A percentile compares a stretch with the other conserved stretches of the same genome.
These are phyloP conservation scores for Rachycentron canadum DNA, from an alignment of 2,797 vertebrate species.

Conservation along the genomic window DNA sequence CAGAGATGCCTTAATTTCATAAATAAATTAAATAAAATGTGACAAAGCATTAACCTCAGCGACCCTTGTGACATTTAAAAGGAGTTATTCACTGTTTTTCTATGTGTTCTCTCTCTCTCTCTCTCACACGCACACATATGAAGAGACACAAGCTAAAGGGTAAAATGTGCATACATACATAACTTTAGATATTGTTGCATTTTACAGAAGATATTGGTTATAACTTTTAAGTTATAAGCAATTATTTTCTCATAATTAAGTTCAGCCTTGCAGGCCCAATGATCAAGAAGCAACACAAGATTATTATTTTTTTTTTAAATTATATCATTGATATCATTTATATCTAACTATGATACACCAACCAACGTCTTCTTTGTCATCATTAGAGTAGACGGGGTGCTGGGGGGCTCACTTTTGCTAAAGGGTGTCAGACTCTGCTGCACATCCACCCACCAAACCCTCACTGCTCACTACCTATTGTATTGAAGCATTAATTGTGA, in stretches of 20 bases:
- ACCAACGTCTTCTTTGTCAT: neutral
- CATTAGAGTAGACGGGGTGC: neutral
- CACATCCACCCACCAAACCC: too few relatives aligned
- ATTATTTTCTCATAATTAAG: constrained; percentile 12
- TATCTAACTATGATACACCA: neutral
- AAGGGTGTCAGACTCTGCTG: neutral
- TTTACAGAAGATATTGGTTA: neutral
- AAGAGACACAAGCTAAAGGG: constrained; percentile 21
- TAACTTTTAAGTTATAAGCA: neutral
- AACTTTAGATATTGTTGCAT: neutral
- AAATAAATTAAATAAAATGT: constrained; percentile 60
- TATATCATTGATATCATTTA: too few relatives aligned
- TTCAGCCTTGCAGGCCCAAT: too few relatives aligned
- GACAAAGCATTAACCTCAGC: constrained; percentile 61
- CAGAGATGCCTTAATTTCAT: constrained; percentile 45
- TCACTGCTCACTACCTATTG: too few relatives aligned
- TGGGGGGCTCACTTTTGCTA: neutral
- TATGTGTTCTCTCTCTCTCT: neutral
- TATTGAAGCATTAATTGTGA: neutral
- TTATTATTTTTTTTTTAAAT: neutral
- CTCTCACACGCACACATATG: constrained; percentile 1
- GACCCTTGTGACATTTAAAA: constrained; percentile 64
- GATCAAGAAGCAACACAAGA: too few relatives aligned
- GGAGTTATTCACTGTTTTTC: constrained; percentile 46
- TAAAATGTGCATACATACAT: constrained; percentile 6